Base-by-base conservation (phyloP, 2,888 invertebrate species). In the Tribolium freemani region DNA sequence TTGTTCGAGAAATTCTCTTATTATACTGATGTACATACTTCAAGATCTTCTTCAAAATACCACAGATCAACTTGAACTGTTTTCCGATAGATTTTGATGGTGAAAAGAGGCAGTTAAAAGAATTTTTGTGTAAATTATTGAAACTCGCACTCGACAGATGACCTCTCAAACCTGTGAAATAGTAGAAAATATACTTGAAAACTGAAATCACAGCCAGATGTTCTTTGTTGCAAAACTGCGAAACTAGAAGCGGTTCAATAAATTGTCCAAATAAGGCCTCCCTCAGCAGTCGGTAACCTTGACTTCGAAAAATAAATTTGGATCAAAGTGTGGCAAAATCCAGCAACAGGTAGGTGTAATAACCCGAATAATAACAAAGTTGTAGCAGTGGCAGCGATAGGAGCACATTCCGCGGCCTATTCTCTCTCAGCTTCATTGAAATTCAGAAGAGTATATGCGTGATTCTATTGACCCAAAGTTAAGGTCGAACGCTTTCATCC, bases 381-480 rank as follows among this genome's bases (percentile, higher is more conserved):
- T 51, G 38, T 51, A 16, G 16, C 50, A 51, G 6, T 44, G 16
- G 16, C 11, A 58, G 21, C 44, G 53, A 26, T 26, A 26, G 26
- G 26, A 38, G 48, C 31, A 56, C 46, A 48, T 67, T 64, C 56
- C 30, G 50, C 61, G 46, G 71, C 38, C 54, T 67, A 67, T 67
- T 26, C 46, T 54, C 38, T 60, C 67, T 76, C 73, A 72, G 73
- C 71, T 77, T 74, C 75, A 77, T 73, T 75, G 71, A 72, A 79
- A 78, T 79, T 75, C 77, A 75, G 76, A 77, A 76, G 76, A 79
- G 78, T 77, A 77, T 75, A 77, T 73, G 78, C 81, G 81, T 82
- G 81, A 80, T 81, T 80, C 75, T 80, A 78, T 80, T 80, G 81
- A 82, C 82, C 81, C 72, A 77, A 76, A 75, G 75, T 73, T 71